These are phyloP conservation scores for Aegotheles bennettii DNA, from an alignment of 2,113 vertebrate genomes.

Conservation along the genomic window DNA sequence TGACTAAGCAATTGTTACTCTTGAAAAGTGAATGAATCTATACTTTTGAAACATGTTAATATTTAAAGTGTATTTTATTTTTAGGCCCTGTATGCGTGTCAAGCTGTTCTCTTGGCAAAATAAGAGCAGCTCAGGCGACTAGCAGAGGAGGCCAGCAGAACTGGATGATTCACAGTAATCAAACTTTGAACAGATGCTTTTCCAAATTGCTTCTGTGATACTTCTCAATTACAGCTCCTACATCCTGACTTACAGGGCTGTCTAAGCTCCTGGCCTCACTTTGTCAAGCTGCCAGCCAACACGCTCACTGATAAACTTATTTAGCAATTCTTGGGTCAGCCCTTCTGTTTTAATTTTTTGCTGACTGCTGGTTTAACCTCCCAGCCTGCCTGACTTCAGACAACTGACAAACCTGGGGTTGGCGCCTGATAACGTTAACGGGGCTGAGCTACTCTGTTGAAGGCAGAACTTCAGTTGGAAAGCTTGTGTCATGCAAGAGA, in stretches of 20 bases:
- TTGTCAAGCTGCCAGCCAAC: neutral
- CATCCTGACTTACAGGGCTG: neutral
- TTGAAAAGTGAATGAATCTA: neutral
- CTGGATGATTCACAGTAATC: slow-evolving; percentile 2
- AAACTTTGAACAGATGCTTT: slow-evolving; percentile 5
- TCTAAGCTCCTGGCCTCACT: slow-evolving; percentile 6
- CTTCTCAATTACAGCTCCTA: slow-evolving; percentile 32
- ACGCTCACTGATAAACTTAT: neutral
- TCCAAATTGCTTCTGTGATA: slow-evolving; percentile 19
- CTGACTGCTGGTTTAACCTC: neutral
- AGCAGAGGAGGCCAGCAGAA: slow-evolving; percentile 11
- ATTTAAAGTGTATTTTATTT: slow-evolving; percentile 14
- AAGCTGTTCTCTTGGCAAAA: slow-evolving; percentile 24
- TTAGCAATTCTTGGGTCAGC: neutral
- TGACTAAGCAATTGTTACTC: neutral
- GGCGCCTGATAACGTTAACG: neutral
- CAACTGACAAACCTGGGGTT: neutral
- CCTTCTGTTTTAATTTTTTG: slow-evolving; percentile 26
- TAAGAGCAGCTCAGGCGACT: neutral
- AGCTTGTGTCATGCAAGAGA: neutral
- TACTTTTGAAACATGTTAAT: neutral
- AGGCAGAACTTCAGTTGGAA: neutral
- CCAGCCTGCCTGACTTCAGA: neutral
- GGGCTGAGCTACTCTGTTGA: neutral
- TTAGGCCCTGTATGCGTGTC: neutral